Conservation (phyloP, 2,113 vertebrate genomes). For the Lepisosteus oculatus region DNA sequence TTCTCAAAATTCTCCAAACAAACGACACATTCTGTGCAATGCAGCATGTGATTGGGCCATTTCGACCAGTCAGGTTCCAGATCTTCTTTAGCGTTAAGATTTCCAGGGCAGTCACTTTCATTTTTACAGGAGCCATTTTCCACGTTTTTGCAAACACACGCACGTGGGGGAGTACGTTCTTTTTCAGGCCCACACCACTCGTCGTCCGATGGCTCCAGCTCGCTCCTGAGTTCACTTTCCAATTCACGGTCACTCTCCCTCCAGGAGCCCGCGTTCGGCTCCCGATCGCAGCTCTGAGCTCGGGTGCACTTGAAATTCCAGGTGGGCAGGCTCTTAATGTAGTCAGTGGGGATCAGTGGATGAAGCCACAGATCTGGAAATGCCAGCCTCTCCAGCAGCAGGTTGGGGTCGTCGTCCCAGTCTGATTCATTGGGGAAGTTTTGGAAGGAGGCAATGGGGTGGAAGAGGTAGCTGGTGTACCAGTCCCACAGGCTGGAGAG, state of each 20-base stretch:
- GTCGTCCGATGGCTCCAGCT: constrained; percentile 46
- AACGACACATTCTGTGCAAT: constrained; percentile 91
- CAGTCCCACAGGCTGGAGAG: constrained; percentile 96
- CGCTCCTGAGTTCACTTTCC: constrained; percentile 55
- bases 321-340: constrained; percentile 85
- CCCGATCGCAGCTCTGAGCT: constrained; percentile 30
- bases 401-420: constrained; percentile 90
- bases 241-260: constrained; percentile 68
- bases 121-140: constrained; percentile 14
- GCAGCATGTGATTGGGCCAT: constrained; percentile 82
- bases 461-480: constrained; percentile 93
- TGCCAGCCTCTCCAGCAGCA: constrained; percentile 84
- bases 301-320: constrained; percentile 76
- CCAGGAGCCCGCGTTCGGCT: constrained; percentile 53
- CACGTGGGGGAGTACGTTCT: constrained; percentile 28
- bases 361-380: constrained; percentile 96
- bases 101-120: constrained; percentile 36
- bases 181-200: constrained; percentile 18
- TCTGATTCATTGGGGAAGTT: constrained; percentile 84
- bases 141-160: constrained; percentile 35
- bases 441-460: constrained; percentile 89
- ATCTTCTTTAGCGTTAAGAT: constrained; percentile 26
- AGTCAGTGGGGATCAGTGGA: constrained; percentile 87
- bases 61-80: constrained; percentile 72
- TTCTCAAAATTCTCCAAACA: constrained; percentile 88